Evolutionary conservation across 2,113 vertebrate species (phyloP).

Genomic region (Monarcha castaneiventris): DNA sequence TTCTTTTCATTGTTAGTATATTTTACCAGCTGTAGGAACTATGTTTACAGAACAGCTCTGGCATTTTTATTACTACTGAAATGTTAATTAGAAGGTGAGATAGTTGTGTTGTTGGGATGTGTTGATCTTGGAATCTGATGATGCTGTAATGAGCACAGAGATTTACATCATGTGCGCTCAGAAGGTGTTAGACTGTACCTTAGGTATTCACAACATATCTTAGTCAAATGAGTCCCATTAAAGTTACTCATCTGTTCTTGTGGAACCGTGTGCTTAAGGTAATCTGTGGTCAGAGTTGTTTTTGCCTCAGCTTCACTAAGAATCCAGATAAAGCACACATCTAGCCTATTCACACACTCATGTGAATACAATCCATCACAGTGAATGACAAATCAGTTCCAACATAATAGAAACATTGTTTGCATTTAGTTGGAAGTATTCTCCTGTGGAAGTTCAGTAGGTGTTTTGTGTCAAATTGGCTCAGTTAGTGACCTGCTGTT

Average conservation of each 20-base stretch:
- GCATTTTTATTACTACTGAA: not conserved
- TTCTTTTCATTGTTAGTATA: not conserved
- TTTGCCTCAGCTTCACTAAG: not conserved
- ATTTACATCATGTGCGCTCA: not conserved
- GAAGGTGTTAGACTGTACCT: not conserved
- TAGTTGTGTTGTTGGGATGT: not conserved
- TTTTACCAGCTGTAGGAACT: not conserved
- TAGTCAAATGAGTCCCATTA: not conserved
- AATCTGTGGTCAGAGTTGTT: not conserved
- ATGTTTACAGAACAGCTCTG: not conserved
- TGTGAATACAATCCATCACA: not conserved
- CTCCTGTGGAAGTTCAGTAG: not conserved
- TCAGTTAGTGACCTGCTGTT: not conserved
- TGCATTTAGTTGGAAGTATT: not conserved
- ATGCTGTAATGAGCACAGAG: not conserved
- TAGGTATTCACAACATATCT: not conserved
- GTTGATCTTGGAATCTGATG: not conserved
- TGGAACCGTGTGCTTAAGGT: not conserved
- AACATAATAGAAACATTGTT: slow-evolving; percentile 2
- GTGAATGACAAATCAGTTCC: not conserved
- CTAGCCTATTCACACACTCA: not conserved
- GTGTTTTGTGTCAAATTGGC: not conserved
- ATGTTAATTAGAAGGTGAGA: not conserved
- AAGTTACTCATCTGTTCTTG: not conserved
- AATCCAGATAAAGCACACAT: not conserved